A percentile compares a stretch with the other conserved stretches of the same genome.
Conservation (phyloP, 2,888 invertebrate genomes). For the Protonemura montana region DNA sequence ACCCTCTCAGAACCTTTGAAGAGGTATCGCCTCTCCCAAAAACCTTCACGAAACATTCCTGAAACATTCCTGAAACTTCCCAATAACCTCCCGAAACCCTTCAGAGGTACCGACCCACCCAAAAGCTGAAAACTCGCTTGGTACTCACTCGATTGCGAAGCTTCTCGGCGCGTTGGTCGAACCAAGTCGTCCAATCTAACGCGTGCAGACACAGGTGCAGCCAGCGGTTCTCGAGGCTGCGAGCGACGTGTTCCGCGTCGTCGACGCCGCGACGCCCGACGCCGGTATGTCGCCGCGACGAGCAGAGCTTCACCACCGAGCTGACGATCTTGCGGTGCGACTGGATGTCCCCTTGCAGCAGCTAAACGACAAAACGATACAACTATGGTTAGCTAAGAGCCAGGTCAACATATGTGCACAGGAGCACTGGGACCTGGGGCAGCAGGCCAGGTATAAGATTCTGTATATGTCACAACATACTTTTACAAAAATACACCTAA, state of each 20-base stretch:
- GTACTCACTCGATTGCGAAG: slow-evolving; percentile 42
- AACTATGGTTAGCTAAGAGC: no score
- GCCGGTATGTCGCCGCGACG: slow-evolving; percentile 48
- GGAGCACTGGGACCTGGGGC: no score
- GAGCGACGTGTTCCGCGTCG: slow-evolving; percentile 65
- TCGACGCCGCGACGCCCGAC: slow-evolving; percentile 49
- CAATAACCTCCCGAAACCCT: no score
- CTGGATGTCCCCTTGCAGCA: slow-evolving; percentile 91
- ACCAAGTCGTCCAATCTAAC: slow-evolving; percentile 90
- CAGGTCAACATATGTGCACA: no score
- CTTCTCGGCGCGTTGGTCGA: slow-evolving; percentile 75
- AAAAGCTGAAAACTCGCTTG: not conserved
- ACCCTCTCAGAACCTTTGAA: no score
- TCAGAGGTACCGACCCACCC: no score
- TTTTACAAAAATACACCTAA: no score
- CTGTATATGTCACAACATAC: no score
- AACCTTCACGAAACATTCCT: no score
- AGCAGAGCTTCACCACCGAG: slow-evolving; percentile 78
- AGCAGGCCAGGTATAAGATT: no score
- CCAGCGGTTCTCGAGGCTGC: slow-evolving; percentile 85
- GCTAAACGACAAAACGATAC: slow-evolving; percentile 64
- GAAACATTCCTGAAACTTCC: no score
- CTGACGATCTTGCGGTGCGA: slow-evolving; percentile 86
- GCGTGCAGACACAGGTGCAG: slow-evolving; percentile 88
- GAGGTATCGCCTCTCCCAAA: no score